These are phyloP conservation scores for Macrophya annulata DNA, from an alignment of 2,888 invertebrate species.

Conservation along the genomic window DNA sequence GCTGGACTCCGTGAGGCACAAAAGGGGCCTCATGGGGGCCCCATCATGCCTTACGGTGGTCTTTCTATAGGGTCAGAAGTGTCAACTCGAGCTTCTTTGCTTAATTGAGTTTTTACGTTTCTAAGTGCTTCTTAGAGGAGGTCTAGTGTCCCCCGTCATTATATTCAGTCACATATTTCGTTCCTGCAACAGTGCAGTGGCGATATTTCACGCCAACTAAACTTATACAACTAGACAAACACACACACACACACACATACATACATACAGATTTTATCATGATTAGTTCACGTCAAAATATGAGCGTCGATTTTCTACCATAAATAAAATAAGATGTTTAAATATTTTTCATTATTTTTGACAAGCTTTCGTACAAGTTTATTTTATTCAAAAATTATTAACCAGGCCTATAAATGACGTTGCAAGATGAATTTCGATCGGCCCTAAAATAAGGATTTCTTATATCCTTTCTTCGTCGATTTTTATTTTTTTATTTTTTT, in stretches of 20 bases:
- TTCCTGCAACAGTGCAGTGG: neutral
- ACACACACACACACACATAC: neutral
- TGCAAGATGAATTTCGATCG: neutral
- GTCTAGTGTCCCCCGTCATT: conserved; percentile 38
- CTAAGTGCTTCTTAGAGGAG: conserved; percentile 53
- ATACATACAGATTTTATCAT: too few species aligned
- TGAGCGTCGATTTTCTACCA: neutral
- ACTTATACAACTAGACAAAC: neutral
- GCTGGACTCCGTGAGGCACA: conserved; percentile 31
- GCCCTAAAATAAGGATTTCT: neutral
- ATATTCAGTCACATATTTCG: conserved; percentile 15
- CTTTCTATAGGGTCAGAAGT: conserved; percentile 48
- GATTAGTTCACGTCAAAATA: neutral
- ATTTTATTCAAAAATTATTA: neutral
- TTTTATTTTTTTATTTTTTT: neutral
- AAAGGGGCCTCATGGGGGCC: conserved; percentile 22
- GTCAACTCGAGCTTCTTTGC: conserved; percentile 53
- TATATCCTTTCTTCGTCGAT: neutral
- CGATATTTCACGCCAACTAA: neutral
- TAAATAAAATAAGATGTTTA: neutral
- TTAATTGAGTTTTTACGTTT: conserved; percentile 58
- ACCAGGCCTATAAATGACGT: neutral
- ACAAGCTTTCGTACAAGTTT: neutral
- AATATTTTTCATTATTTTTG: neutral
- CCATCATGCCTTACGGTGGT: conserved; percentile 8